These are phyloP conservation scores for Clupea harengus DNA, from an alignment of 2,113 vertebrate genomes.

Conservation along the genomic window DNA sequence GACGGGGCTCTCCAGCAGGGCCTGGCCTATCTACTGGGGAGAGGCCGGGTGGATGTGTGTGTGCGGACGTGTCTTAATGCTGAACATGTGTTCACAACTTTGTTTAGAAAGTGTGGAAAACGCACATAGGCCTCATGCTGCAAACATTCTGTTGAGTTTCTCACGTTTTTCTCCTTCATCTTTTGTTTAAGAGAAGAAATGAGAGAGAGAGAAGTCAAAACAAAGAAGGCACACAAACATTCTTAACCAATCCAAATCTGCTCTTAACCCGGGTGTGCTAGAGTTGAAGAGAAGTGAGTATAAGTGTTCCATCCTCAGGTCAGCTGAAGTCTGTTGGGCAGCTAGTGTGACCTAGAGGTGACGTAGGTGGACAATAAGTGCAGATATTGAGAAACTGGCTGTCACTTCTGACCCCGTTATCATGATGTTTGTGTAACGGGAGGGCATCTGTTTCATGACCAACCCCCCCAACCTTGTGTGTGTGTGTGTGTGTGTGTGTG, in stretches of 20 bases:
- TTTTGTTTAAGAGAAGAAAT: no score
- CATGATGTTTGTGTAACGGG: slow-evolving; percentile 33
- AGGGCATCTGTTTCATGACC: slow-evolving; percentile 23
- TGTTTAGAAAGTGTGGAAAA: neutral
- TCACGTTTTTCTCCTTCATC: no score
- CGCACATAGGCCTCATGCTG: no score
- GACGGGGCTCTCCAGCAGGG: neutral
- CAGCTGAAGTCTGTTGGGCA: neutral
- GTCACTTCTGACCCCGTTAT: slow-evolving; percentile 29
- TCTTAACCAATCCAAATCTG: no score
- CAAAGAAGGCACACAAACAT: no score
- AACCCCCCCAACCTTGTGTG: slow-evolving; percentile 37
- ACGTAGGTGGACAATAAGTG: neutral
- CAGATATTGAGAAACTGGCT: neutral
- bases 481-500: no score
- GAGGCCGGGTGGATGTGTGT: neutral
- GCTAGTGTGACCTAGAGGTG: neutral
- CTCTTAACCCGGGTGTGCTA: no score
- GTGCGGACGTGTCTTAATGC: neutral
- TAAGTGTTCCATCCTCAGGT: neutral
- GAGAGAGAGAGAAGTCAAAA: no score
- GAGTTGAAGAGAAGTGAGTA: neutral
- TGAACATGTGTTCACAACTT: neutral
- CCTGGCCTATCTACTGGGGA: neutral
- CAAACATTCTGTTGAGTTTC: no score